phyloP scores from a whole-genome alignment of 2,797 vertebrate species.

The Argentina silus region DNA sequence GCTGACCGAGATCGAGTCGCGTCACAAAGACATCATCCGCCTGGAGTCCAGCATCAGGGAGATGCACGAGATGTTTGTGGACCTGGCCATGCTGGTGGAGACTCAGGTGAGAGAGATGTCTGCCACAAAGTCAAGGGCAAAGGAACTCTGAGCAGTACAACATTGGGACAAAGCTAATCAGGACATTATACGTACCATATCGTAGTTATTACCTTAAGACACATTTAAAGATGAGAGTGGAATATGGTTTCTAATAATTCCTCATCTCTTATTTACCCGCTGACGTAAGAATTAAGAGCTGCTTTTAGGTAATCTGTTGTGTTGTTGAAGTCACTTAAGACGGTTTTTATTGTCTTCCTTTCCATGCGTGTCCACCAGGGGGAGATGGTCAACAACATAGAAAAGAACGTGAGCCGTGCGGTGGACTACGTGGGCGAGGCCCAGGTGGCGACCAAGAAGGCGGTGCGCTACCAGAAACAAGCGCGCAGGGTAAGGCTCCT shows the following conservation, averaged over 20 bases:
- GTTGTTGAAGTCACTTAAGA: too few relatives aligned
- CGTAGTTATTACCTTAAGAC: not conserved
- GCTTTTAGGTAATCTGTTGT: too few relatives aligned
- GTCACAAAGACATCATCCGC: constrained; percentile 87
- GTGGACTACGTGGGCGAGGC: constrained; percentile 81
- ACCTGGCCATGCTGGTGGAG: constrained; percentile 88
- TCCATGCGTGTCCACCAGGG: constrained; percentile 72
- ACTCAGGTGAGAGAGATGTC: constrained; percentile 76
- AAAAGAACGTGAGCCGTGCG: constrained; percentile 84
- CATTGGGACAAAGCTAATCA: not conserved
- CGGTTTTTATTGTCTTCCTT: not conserved
- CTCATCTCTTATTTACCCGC: constrained; percentile 5
- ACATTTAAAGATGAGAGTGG: not conserved
- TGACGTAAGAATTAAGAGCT: too few relatives aligned
- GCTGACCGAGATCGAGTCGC: constrained; percentile 88
- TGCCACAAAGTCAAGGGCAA: too few relatives aligned
- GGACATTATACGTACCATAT: not conserved
- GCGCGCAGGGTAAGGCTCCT: constrained; percentile 78
- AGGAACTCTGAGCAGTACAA: too few relatives aligned
- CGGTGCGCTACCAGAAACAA: constrained; percentile 85
- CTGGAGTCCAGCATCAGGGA: constrained; percentile 88
- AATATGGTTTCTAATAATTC: not conserved
- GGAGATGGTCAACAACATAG: constrained; percentile 92
- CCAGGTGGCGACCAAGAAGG: constrained; percentile 82
- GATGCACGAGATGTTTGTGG: constrained; percentile 86